A percentile compares a stretch with the other conserved stretches of the same genome.
These are phyloP conservation scores for Lerema accius DNA, from an alignment of 1,140 invertebrate species.

Conservation along the genomic window DNA sequence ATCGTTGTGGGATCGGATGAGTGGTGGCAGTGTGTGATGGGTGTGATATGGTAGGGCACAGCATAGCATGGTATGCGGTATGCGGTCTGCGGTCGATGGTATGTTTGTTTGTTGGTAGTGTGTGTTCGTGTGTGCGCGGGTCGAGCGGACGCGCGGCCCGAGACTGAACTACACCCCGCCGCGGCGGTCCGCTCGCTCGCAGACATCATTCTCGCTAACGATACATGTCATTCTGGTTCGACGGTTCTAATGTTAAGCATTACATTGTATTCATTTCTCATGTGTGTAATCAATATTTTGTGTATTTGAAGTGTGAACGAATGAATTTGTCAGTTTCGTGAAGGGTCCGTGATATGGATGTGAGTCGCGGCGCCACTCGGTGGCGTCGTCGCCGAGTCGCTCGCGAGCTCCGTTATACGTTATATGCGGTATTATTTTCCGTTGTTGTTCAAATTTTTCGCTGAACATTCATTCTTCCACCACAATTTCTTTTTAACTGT, in stretches of 20 bases:
- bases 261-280: slow-evolving; percentile 66
- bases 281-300: slow-evolving; percentile 72
- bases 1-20: slow-evolving; percentile 5
- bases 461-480: slow-evolving; percentile 56
- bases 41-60: slow-evolving; percentile 4
- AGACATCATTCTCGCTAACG: slow-evolving; percentile 61
- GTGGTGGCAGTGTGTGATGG: too few relatives aligned
- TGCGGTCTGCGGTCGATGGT: not conserved
- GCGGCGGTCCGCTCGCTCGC: slow-evolving; percentile 49
- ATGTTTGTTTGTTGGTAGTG: slow-evolving; percentile 35
- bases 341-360: slow-evolving; percentile 22
- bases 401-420: slow-evolving; percentile 63
- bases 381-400: slow-evolving; percentile 27
- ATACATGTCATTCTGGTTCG: slow-evolving; percentile 68
- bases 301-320: slow-evolving; percentile 71
- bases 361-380: slow-evolving; percentile 12
- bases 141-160: slow-evolving; percentile 64
- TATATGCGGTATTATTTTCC: slow-evolving; percentile 49
- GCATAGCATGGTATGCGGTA: too few relatives aligned
- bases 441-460: slow-evolving; percentile 47
- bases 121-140: slow-evolving; percentile 73
- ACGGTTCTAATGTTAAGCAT: slow-evolving; percentile 72
- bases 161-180: slow-evolving; percentile 79
- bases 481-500: slow-evolving; percentile 69
- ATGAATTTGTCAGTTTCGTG: slow-evolving; percentile 51